Evolutionary conservation across 2,113 vertebrate genomes (phyloP), one percentile per base, ranked within the genome.

Genomic region (Pygoscelis antarcticus): DNA sequence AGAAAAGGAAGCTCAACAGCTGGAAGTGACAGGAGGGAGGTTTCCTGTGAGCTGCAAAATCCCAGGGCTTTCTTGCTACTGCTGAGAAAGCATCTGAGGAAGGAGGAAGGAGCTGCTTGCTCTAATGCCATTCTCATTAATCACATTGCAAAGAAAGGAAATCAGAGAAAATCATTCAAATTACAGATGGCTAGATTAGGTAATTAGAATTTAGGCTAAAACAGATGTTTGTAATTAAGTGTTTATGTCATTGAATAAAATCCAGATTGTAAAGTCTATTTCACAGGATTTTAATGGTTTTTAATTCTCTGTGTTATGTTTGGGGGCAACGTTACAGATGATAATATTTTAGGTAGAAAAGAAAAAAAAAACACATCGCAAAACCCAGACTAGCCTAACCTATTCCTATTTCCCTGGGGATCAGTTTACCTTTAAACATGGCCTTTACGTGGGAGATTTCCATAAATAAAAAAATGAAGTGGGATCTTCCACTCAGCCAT

Each of bases 161-260:
- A 97, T 97, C 51, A 79, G 94, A 93, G 97, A 94, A 98, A 98
- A 98, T 98, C 96, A 93, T 97, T 97, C 96, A 98, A 98, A 98
- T 98, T 98, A 97, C 98, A 98, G 98, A 98, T 98, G 98, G 98
- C 94, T 93, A 97, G 98, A 98, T 98, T 97, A 98, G 97, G 98
- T 98, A 98, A 98, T 98, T 98, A 98, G 98, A 98, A 98, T 98
- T 98, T 97, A 96, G 97, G 88, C 96, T 97, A 96, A 98, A 98
- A 88, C 98, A 98, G 98, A 98, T 98, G 98, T 98, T 98, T 97
- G 98, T 98, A 98, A 98, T 98, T 98, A 98, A 98, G 97, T 98
- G 97, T 98, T 98, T 98, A 98, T 98, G 97, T 94, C 97, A 97
- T 90, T 98, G 97, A 98, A 93, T 97, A 95, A 98, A 98, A 97